Evolutionary conservation across 2,797 vertebrate species (phyloP).

Genomic region (Rhinophrynus dorsalis): DNA sequence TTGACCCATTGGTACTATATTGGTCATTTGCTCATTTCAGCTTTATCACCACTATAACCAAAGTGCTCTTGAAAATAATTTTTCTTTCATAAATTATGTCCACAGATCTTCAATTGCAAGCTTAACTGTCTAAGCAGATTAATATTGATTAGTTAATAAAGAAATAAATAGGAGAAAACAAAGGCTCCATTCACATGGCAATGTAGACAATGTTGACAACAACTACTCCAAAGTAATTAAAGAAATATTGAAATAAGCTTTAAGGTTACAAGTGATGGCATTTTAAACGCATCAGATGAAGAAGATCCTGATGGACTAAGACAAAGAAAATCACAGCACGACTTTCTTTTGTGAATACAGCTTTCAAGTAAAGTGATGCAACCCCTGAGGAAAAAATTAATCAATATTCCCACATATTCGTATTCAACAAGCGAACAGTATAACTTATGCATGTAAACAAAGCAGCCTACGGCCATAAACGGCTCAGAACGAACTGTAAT

Average conservation of each 20-base stretch:
- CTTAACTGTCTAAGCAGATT: constrained; percentile 16
- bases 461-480: constrained; percentile 21
- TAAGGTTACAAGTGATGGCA: constrained; percentile 24
- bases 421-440: constrained; percentile 36
- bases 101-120: constrained; percentile 5
- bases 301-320: constrained; percentile 44
- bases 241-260: constrained; percentile 42
- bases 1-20: too few relatives aligned
- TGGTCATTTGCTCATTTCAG: not conserved
- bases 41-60: not conserved
- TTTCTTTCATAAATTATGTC: not conserved
- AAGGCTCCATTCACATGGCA: not conserved
- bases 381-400: constrained; percentile 30
- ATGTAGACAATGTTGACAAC: constrained; percentile 16
- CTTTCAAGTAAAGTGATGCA: constrained; percentile 43
- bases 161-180: not conserved
- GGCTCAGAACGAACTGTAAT: not conserved
- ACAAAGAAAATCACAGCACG: constrained; percentile 34
- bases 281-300: constrained; percentile 43
- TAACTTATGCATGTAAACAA: constrained; percentile 39
- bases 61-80: constrained; percentile 19
- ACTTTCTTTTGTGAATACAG: constrained; percentile 44
- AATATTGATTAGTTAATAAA: constrained; percentile 36
- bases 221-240: constrained; percentile 30
- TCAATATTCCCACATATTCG: constrained; percentile 44